A percentile compares a stretch with the other conserved stretches of the same genome.
phyloP scores from a whole-genome alignment of 2,888 invertebrate genomes.

The Sinodicranocentrus sp. region DNA sequence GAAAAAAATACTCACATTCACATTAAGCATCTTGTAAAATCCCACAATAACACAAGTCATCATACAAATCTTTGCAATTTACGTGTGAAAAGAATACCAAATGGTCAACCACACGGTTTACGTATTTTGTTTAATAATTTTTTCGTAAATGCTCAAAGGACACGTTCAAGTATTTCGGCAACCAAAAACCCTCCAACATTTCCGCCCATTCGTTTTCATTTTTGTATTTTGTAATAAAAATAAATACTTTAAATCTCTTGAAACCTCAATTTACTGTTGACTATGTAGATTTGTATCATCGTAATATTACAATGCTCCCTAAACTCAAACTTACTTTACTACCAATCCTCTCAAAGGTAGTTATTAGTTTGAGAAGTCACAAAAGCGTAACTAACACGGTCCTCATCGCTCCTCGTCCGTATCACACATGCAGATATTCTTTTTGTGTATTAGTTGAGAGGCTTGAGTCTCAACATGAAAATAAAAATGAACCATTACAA shows the following conservation, averaged over 20 bases:
- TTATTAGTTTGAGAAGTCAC: not conserved
- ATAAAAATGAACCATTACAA: conserved; percentile 37
- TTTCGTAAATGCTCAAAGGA: too few relatives aligned
- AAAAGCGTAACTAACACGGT: not conserved
- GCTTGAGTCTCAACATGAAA: not conserved
- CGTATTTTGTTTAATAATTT: not conserved
- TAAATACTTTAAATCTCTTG: not conserved
- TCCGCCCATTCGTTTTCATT: not conserved
- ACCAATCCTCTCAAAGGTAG: not conserved
- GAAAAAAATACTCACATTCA: not conserved
- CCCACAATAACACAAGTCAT: too few relatives aligned
- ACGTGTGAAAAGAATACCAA: too few relatives aligned
- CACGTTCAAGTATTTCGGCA: not conserved
- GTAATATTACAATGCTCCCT: not conserved
- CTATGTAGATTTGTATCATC: not conserved
- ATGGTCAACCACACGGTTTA: too few relatives aligned
- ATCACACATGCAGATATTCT: too few relatives aligned
- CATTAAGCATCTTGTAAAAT: too few relatives aligned
- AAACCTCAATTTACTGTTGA: not conserved
- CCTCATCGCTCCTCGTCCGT: not conserved
- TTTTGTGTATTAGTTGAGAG: not conserved
- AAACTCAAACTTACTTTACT: not conserved
- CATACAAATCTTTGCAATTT: too few relatives aligned
- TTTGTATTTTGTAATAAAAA: not conserved
- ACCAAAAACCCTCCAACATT: not conserved